phyloP scores from a whole-genome alignment of 2,113 vertebrate genomes.

The Apistogramma diplotaenia region DNA sequence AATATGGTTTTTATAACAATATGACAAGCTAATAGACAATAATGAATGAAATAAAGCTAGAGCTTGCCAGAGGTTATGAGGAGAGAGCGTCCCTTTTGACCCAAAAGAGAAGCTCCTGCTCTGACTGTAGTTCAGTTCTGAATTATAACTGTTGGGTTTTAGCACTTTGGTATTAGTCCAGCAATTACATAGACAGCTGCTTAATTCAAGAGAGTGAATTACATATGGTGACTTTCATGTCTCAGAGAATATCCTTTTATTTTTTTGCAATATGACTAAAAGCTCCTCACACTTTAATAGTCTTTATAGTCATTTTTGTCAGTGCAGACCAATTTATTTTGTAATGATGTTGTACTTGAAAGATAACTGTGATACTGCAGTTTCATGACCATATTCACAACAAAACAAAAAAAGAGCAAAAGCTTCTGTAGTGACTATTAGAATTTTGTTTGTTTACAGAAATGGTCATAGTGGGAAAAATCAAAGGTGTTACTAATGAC shows the following conservation, averaged over 20 bases:
- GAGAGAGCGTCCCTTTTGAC: background rate
- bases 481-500: background rate
- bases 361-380: background rate
- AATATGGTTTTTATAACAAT: background rate
- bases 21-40: background rate
- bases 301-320: background rate
- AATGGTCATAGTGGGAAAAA: background rate
- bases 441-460: background rate
- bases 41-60: conserved; percentile 5
- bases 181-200: background rate
- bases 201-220: background rate
- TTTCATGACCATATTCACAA: background rate
- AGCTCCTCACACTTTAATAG: background rate
- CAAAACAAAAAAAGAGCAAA: background rate
- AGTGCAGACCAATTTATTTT: background rate
- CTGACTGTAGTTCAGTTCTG: background rate
- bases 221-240: background rate
- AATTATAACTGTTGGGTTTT: background rate
- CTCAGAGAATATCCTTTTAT: background rate
- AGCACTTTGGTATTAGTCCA: background rate
- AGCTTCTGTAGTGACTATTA: background rate
- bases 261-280: background rate
- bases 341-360: background rate
- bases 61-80: background rate
- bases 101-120: background rate